These are phyloP conservation scores for Drosophila subsilvestris DNA, from an alignment of 2,888 invertebrate genomes.

Conservation along the genomic window DNA sequence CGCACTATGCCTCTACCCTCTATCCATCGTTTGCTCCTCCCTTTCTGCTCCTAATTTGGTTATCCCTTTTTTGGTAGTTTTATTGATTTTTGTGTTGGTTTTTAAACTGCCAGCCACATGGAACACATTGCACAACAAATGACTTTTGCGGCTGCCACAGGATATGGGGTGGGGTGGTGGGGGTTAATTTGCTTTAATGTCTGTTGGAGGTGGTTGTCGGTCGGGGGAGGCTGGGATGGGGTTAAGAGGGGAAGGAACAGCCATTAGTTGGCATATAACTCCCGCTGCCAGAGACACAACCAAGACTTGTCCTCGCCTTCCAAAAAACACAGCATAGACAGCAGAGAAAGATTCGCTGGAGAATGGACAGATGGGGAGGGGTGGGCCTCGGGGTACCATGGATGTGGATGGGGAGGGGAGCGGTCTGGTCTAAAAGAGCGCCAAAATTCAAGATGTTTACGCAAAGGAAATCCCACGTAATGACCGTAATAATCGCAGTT, in stretches of 20 bases:
- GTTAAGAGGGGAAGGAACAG: slow-evolving; percentile 41
- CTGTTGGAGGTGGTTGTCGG: slow-evolving; percentile 1
- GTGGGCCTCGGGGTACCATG: not conserved
- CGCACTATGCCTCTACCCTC: too few species aligned
- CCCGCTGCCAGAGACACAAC: slow-evolving; percentile 9
- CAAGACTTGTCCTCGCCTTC: slow-evolving; percentile 21
- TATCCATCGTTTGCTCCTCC: too few species aligned
- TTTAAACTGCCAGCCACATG: slow-evolving; percentile 79
- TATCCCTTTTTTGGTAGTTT: slow-evolving; percentile 26
- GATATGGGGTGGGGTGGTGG: slow-evolving; percentile 39
- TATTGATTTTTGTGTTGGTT: slow-evolving; percentile 78
- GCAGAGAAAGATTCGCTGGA: not conserved
- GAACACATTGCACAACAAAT: slow-evolving; percentile 82
- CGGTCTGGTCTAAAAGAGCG: slow-evolving; percentile 59
- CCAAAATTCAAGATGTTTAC: slow-evolving; percentile 83
- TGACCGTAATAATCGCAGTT: slow-evolving; percentile 84
- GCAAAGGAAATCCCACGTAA: slow-evolving; percentile 84
- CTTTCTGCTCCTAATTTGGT: not conserved
- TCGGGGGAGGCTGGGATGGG: slow-evolving; percentile 50
- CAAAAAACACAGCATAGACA: not conserved
- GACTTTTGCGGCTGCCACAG: slow-evolving; percentile 71
- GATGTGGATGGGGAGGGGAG: not conserved
- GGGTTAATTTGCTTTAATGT: slow-evolving; percentile 83
- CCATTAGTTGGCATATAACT: slow-evolving; percentile 55
- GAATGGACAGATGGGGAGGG: not conserved